Percentiles rank a stretch among this genome's conserved stretches.
These are phyloP conservation scores for Lasius platythorax DNA, from an alignment of 2,888 invertebrate species.

Conservation along the genomic window DNA sequence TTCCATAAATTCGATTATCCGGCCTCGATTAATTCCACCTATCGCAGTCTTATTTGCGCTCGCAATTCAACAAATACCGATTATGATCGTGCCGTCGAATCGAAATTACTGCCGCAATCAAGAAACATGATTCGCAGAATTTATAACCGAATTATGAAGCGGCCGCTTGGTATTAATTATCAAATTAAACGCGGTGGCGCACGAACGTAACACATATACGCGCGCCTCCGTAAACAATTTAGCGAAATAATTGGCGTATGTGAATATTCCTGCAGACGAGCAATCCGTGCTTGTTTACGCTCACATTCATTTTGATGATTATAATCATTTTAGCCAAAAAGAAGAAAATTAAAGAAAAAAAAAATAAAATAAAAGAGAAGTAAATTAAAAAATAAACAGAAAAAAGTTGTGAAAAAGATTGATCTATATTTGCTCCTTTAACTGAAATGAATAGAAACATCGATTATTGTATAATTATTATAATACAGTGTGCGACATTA, in stretches of 20 bases:
- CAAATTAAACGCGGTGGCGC: conserved; percentile 50
- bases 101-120: conserved; percentile 50
- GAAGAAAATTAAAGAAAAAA: neutral
- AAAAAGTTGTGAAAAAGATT: neutral
- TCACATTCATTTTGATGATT: conserved; percentile 19
- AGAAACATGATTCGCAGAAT: conserved; percentile 57
- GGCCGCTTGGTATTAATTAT: conserved; percentile 52
- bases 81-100: conserved; percentile 56
- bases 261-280: conserved; percentile 45
- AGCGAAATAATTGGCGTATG: conserved; percentile 58
- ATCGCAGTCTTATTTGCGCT: conserved; percentile 54
- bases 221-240: conserved; percentile 56
- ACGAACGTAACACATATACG: neutral
- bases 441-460: neutral
- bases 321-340: neutral
- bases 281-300: conserved; percentile 48
- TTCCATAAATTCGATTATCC: conserved; percentile 56
- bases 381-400: neutral
- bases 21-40: conserved; percentile 52
- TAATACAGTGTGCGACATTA: neutral
- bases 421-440: neutral
- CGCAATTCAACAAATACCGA: conserved; percentile 53
- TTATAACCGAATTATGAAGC: conserved; percentile 53
- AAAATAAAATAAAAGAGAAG: neutral
- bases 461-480: conserved; percentile 4